phyloP scores from a whole-genome alignment of 2,797 vertebrate genomes.

The Myioborus miniatus region DNA sequence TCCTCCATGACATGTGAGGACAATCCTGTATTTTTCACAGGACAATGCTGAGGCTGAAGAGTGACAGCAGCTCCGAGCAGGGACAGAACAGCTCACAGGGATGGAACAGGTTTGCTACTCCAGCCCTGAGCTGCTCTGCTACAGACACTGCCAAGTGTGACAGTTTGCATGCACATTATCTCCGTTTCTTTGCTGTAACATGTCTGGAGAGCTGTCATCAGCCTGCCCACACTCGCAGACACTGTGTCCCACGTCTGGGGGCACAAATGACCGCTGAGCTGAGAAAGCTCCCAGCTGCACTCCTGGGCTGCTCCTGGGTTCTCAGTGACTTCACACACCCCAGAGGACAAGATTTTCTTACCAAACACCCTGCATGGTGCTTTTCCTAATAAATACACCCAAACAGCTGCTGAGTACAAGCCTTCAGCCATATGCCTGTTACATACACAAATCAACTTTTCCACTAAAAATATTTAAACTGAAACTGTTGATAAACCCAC shows the following conservation, averaged over 20 bases:
- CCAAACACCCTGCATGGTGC: not conserved
- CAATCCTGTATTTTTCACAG: not conserved
- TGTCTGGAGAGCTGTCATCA: not conserved
- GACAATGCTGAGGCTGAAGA: not conserved
- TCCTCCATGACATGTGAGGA: fast-evolving
- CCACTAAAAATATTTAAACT: not conserved
- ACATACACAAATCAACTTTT: not conserved
- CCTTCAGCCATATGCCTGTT: not conserved
- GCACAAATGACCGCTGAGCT: not conserved
- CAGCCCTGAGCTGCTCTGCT: not conserved
- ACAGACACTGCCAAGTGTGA: not conserved
- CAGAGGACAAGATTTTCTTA: not conserved
- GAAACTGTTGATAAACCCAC: not conserved
- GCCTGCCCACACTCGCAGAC: not conserved
- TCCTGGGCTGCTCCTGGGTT: not conserved
- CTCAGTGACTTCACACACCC: not conserved
- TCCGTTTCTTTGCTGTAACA: not conserved
- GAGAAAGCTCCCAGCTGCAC: not conserved
- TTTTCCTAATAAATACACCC: not conserved
- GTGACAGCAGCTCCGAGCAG: not conserved
- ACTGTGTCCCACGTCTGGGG: not conserved
- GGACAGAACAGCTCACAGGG: not conserved
- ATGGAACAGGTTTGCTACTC: not conserved
- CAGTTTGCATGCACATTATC: not conserved
- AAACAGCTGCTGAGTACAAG: not conserved